These are phyloP conservation scores for Corythaeola cristata DNA, from an alignment of 2,113 vertebrate species.

Conservation along the genomic window DNA sequence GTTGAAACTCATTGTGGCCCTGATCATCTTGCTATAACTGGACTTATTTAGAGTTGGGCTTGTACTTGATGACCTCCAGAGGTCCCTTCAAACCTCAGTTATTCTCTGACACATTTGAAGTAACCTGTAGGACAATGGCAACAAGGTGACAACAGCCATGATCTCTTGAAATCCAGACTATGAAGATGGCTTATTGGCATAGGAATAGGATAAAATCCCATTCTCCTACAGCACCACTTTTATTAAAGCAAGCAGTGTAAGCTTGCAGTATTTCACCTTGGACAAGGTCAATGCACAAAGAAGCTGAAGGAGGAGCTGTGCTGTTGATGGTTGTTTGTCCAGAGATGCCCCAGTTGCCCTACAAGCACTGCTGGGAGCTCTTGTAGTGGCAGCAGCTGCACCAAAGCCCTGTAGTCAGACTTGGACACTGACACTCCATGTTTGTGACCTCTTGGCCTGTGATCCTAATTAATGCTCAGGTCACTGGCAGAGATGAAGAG, in stretches of 20 bases:
- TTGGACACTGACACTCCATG: not conserved
- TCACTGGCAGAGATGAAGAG: not conserved
- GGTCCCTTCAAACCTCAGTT: not conserved
- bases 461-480: not conserved
- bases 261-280: not conserved
- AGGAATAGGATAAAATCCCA: not conserved
- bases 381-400: not conserved
- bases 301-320: not conserved
- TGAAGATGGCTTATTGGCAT: not conserved
- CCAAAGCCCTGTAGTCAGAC: not conserved
- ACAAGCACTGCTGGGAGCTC: not conserved
- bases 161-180: not conserved
- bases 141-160: not conserved
- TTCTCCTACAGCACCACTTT: not conserved
- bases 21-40: not conserved
- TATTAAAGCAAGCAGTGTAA: not conserved
- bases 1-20: not conserved
- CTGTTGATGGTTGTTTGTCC: not conserved
- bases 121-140: not conserved
- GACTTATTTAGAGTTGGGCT: not conserved
- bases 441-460: not conserved
- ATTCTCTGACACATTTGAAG: not conserved
- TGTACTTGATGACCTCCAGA: not conserved
- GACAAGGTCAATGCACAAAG: not conserved
- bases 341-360: not conserved